phyloP scores from a whole-genome alignment of 2,888 invertebrate species.

The Amblyjoppa proteus region DNA sequence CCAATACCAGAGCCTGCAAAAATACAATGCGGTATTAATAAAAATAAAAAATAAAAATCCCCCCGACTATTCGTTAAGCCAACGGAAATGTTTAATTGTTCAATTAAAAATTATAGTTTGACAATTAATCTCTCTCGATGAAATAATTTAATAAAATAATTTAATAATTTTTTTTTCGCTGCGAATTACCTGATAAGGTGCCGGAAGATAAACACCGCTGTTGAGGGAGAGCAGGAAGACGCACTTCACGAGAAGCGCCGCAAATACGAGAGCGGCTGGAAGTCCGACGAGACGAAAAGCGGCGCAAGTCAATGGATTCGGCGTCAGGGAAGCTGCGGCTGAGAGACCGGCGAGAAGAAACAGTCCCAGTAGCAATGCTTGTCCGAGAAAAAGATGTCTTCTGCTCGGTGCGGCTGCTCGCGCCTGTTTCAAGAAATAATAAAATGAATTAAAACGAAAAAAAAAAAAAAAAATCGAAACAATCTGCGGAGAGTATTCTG shows the following conservation, averaged over 20 bases:
- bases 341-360: constrained; percentile 93
- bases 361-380: constrained; percentile 93
- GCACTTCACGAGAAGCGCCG: constrained; percentile 96
- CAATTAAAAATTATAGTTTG: neutral
- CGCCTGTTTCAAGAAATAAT: constrained; percentile 84
- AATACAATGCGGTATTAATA: neutral
- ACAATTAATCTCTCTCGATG: neutral
- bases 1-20: constrained; percentile 89
- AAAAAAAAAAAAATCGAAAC: too few species aligned
- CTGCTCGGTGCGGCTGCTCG: constrained; percentile 93
- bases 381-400: constrained; percentile 94
- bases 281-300: constrained; percentile 93
- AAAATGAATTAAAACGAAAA: neutral
- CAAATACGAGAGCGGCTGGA: constrained; percentile 94
- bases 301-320: constrained; percentile 92
- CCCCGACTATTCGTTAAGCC: neutral
- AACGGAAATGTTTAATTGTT: neutral
- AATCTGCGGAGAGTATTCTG: too few species aligned
- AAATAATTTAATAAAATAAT: neutral
- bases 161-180: neutral
- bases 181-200: constrained; percentile 92
- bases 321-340: constrained; percentile 91
- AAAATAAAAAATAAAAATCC: neutral
- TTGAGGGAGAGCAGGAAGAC: constrained; percentile 97
- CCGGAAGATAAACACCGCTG: constrained; percentile 95